These are phyloP conservation scores for Nemopilema nomurai DNA, from an alignment of 30 jellyfish, hydroid and myxozoan genomes.

Conservation along the genomic window DNA sequence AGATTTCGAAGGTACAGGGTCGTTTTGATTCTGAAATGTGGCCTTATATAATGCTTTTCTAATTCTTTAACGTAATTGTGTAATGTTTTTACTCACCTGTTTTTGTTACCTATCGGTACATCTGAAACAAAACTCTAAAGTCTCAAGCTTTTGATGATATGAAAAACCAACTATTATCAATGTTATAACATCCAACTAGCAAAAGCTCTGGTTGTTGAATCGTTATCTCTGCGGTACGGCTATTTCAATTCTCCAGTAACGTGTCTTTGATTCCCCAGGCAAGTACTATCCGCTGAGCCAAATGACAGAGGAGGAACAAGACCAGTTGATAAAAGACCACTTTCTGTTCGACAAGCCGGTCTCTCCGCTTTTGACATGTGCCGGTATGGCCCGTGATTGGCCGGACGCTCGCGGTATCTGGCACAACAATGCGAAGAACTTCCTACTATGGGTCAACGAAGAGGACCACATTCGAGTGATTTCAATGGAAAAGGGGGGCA, in stretches of 20 bases:
- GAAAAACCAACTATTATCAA: no score
- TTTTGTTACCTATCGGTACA: no score
- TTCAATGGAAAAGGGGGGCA: constrained; percentile 81
- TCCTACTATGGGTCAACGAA: constrained; percentile 81
- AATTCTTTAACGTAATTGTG: no score
- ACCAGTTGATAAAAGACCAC: constrained; percentile 64
- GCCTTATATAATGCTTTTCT: no score
- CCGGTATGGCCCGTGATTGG: constrained; percentile 89
- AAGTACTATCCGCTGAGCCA: constrained; percentile 64
- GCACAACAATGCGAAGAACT: constrained; percentile 71
- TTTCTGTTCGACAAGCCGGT: constrained; percentile 79
- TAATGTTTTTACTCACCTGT: no score
- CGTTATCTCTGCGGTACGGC: no score
- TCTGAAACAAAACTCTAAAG: no score
- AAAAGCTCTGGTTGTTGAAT: no score
- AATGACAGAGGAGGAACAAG: constrained; percentile 75
- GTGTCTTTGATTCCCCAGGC: constrained; percentile 57
- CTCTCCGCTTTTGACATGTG: constrained; percentile 65
- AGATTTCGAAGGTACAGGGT: constrained; percentile 36
- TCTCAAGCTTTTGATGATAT: no score
- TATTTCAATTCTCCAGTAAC: no score
- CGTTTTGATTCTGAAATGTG: no score
- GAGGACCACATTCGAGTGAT: constrained; percentile 83
- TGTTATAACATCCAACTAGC: no score
- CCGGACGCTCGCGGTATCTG: constrained; percentile 87